A percentile compares a stretch with the other conserved stretches of the same genome.
phyloP scores from a whole-genome alignment of 1,140 invertebrate species.

The Wasmannia auropunctata region DNA sequence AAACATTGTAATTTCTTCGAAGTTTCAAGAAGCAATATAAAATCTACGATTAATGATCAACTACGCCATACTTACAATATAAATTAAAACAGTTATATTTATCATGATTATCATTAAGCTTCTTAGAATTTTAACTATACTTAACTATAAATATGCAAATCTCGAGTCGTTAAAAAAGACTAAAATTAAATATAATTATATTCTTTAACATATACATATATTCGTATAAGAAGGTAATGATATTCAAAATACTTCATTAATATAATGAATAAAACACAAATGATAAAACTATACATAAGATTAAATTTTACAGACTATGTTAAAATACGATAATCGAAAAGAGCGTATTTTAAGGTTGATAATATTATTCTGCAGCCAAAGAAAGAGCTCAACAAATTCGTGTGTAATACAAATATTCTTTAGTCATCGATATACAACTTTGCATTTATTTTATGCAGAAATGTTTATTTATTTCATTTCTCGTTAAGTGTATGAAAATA shows the following conservation, averaged over 20 bases:
- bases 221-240: not conserved
- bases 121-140: not conserved
- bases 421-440: not conserved
- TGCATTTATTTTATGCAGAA: not conserved
- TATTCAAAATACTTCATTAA: too few relatives aligned
- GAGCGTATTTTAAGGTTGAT: not conserved
- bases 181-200: not conserved
- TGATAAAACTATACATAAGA: not conserved
- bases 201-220: not conserved
- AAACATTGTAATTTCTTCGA: not conserved
- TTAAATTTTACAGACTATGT: not conserved
- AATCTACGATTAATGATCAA: not conserved
- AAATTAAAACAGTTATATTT: conserved; percentile 18
- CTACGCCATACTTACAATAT: not conserved
- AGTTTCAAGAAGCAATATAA: not conserved
- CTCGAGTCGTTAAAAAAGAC: not conserved
- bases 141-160: too few relatives aligned
- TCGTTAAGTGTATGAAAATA: not conserved
- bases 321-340: not conserved
- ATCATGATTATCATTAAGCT: not conserved
- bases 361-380: not conserved
- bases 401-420: not conserved
- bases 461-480: not conserved
- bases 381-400: not conserved
- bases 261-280: not conserved